Evolutionary conservation across 2,113 vertebrate species (phyloP).

Genomic region (Psilopsiagon aymara): DNA sequence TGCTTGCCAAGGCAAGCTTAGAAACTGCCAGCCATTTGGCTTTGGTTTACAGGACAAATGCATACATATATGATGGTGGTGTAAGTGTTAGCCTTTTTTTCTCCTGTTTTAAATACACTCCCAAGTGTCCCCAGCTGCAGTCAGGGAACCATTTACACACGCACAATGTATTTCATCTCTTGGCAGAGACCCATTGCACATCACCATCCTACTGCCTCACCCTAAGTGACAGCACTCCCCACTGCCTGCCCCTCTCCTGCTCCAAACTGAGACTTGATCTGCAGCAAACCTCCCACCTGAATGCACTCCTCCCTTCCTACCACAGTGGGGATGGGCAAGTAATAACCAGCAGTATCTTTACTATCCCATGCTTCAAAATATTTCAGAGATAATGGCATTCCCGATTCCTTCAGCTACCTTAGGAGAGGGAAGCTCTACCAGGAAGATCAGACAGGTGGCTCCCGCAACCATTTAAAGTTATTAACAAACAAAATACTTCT

Average conservation of each 20-base stretch:
- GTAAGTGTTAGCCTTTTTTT: neutral
- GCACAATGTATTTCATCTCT: neutral
- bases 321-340: fast-evolving
- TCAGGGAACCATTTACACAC: fast-evolving
- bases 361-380: neutral
- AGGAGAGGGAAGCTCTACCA: neutral
- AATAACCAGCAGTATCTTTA: neutral
- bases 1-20: neutral
- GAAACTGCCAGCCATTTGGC: neutral
- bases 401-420: neutral
- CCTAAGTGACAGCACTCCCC: neutral
- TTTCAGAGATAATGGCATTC: neutral
- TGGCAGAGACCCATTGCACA: neutral
- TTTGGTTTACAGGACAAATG: neutral
- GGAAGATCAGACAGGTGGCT: neutral
- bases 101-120: neutral
- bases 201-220: neutral
- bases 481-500: neutral
- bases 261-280: neutral
- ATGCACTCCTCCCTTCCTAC: neutral
- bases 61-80: neutral
- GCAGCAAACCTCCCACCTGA: neutral
- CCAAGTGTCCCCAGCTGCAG: neutral
- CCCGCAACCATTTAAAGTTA: neutral
- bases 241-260: neutral